Conservation (phyloP, 2,888 invertebrate genomes). For the Neoitamus cyanurus region DNA sequence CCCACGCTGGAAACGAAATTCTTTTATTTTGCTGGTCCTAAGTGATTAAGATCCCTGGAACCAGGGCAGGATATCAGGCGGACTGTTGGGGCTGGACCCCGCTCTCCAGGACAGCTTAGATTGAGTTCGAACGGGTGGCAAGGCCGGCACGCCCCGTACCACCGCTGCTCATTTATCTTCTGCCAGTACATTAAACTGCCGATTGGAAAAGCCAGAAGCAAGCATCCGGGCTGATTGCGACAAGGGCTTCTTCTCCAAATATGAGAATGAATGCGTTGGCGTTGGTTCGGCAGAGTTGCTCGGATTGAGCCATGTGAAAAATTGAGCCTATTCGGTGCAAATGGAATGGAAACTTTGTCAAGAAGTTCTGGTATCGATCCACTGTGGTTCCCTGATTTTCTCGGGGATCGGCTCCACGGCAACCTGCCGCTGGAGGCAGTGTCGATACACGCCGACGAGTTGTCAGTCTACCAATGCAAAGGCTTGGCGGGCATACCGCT, state of each 20-base stretch:
- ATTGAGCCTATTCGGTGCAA: slow-evolving; percentile 3
- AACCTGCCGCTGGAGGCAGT: not conserved
- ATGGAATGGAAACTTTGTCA: slow-evolving; percentile 9
- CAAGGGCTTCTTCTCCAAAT: not conserved
- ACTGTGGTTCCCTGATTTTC: not conserved
- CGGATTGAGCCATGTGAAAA: slow-evolving; percentile 18
- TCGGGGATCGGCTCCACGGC: not conserved
- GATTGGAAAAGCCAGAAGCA: not conserved
- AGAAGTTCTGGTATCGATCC: slow-evolving; percentile 1
- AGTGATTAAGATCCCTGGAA: not conserved
- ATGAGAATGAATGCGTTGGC: slow-evolving; percentile 8
- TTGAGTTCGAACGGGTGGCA: not conserved
- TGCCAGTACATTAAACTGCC: not conserved
- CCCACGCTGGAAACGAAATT: not conserved
- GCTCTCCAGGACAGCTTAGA: not conserved
- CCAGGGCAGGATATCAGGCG: not conserved
- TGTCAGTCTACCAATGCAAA: not conserved
- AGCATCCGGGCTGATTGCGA: not conserved
- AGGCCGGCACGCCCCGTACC: not conserved
- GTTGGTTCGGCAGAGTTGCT: not conserved
- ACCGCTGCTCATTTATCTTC: slow-evolving; percentile 10
- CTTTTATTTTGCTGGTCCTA: not conserved
- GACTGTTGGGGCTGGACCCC: not conserved
- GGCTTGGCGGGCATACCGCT: no score
- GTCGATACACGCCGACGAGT: not conserved